Conservation (phyloP, 2,888 invertebrate species). For the Philhelius pedissequus region DNA sequence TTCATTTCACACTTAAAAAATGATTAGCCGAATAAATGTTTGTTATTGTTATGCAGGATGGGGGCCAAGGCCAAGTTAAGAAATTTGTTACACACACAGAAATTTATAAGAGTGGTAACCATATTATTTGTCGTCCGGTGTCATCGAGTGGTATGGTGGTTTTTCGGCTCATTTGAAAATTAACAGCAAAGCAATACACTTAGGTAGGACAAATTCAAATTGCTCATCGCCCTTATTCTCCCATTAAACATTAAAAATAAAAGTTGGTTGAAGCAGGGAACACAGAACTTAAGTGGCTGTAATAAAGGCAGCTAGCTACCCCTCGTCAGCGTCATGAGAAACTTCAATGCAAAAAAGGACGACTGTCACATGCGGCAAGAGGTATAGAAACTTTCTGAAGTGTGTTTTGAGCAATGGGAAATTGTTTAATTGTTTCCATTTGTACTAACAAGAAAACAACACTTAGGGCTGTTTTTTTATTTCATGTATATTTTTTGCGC, state of each 20-base stretch:
- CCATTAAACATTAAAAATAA: slow-evolving; percentile 60
- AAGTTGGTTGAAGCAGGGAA: slow-evolving; percentile 19
- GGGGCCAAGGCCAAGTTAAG: too few relatives aligned
- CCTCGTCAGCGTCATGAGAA: slow-evolving; percentile 32
- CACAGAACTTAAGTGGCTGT: slow-evolving; percentile 51
- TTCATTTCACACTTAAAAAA: too few relatives aligned
- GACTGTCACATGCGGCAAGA: slow-evolving; percentile 1
- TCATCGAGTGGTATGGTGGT: slow-evolving; percentile 42
- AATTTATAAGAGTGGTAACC: neutral
- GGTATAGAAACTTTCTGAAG: slow-evolving; percentile 21
- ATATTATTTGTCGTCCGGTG: neutral
- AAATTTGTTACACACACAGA: too few relatives aligned
- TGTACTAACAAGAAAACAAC: slow-evolving; percentile 70
- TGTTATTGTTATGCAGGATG: too few relatives aligned
- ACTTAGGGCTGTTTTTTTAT: slow-evolving; percentile 60
- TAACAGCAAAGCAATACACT: slow-evolving; percentile 59
- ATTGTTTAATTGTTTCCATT: slow-evolving; percentile 72
- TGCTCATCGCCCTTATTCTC: slow-evolving; percentile 45
- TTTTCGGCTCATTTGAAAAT: slow-evolving; percentile 66
- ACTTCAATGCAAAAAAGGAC: slow-evolving; percentile 25
- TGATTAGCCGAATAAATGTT: too few relatives aligned
- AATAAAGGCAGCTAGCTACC: slow-evolving; percentile 45
- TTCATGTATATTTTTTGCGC: too few relatives aligned
- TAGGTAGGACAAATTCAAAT: slow-evolving; percentile 57
- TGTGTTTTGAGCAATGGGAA: slow-evolving; percentile 69